phyloP scores from a whole-genome alignment of 2,113 vertebrate genomes.

The Macrotis lagotis region DNA sequence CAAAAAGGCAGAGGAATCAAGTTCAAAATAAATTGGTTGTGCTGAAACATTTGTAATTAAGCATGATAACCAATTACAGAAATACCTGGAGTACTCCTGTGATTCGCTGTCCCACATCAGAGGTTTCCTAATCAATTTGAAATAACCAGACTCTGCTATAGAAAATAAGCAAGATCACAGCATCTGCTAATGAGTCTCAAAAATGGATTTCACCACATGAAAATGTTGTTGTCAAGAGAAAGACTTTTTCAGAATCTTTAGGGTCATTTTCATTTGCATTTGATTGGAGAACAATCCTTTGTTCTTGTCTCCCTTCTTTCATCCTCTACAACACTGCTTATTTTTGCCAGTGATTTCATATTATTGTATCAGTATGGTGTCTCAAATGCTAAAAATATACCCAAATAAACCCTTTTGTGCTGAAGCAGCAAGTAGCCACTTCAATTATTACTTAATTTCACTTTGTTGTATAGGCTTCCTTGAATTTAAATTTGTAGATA shows the following conservation, averaged over 20 bases:
- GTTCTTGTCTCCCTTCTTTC: constrained; percentile 79
- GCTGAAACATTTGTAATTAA: constrained; percentile 86
- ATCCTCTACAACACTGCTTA: constrained; percentile 65
- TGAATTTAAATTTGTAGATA: constrained; percentile 72
- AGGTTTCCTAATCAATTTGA: constrained; percentile 85
- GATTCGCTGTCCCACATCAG: constrained; percentile 81
- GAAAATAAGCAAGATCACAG: constrained; percentile 88
- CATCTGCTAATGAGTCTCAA: constrained; percentile 84
- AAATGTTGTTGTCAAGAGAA: constrained; percentile 85
- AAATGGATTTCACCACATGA: constrained; percentile 85
- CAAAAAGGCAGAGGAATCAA: constrained; percentile 76
- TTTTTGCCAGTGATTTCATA: constrained; percentile 69
- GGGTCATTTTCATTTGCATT: constrained; percentile 86
- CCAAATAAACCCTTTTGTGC: constrained; percentile 75
- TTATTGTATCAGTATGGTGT: constrained; percentile 75
- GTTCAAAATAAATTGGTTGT: constrained; percentile 81
- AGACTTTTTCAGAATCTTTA: constrained; percentile 81
- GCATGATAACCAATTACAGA: constrained; percentile 85
- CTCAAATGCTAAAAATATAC: constrained; percentile 80
- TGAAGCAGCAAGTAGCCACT: constrained; percentile 76
- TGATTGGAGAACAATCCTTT: constrained; percentile 82
- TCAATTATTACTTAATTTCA: constrained; percentile 83
- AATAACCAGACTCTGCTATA: constrained; percentile 80
- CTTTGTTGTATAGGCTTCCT: constrained; percentile 66
- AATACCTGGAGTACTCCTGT: constrained; percentile 83